phyloP scores from a whole-genome alignment of 1,140 invertebrate species.

The Gonatopus flavifemur region DNA sequence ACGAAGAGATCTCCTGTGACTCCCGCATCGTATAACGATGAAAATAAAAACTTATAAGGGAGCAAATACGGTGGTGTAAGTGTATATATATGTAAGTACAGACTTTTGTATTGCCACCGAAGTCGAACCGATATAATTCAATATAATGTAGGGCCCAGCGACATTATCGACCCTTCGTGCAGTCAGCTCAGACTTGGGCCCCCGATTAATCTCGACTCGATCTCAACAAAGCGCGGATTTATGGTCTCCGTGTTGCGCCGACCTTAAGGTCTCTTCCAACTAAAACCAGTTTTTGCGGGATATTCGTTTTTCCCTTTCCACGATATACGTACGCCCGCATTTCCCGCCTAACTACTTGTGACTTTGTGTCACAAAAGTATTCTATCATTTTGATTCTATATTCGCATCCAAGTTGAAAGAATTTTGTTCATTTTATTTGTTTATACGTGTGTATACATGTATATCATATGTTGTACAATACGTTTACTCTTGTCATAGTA shows the following conservation, averaged over 20 bases:
- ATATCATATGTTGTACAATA: too few species aligned
- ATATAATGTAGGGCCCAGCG: slow-evolving; percentile 37
- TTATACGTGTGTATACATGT: too few species aligned
- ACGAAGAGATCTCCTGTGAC: too few species aligned
- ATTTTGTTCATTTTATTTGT: too few species aligned
- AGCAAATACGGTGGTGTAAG: background rate
- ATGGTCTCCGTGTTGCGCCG: slow-evolving; percentile 24
- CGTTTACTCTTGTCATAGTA: too few species aligned
- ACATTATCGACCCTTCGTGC: slow-evolving; percentile 40
- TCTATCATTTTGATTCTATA: slow-evolving; percentile 2
- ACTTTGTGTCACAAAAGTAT: background rate
- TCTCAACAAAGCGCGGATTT: slow-evolving; percentile 45
- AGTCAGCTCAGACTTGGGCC: slow-evolving; percentile 26
- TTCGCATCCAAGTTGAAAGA: too few species aligned
- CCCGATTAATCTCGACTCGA: slow-evolving; percentile 46
- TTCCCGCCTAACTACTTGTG: too few species aligned
- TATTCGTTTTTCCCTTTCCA: slow-evolving; percentile 33
- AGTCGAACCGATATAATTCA: slow-evolving; percentile 37
- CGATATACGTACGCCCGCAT: slow-evolving; percentile 6
- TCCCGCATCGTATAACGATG: too few species aligned
- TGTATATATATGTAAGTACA: too few species aligned
- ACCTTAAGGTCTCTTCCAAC: slow-evolving; percentile 5
- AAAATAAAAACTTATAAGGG: slow-evolving; percentile 8
- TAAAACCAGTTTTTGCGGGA: slow-evolving; percentile 38
- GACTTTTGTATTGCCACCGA: slow-evolving; percentile 4